These are phyloP conservation scores for Smutsia gigantea DNA, from an alignment of 2,797 vertebrate species.

Conservation along the genomic window DNA sequence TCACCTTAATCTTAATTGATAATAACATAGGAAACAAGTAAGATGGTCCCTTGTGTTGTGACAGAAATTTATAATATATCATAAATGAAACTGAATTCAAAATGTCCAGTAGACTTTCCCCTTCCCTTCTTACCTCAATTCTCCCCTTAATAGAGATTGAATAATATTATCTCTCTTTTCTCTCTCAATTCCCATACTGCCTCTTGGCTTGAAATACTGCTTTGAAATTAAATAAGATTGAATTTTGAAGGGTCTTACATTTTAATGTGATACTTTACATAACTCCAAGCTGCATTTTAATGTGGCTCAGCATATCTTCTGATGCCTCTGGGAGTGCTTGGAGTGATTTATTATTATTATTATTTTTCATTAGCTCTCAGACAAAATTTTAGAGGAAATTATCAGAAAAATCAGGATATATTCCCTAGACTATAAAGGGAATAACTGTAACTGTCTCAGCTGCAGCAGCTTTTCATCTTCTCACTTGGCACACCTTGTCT, in stretches of 20 bases:
- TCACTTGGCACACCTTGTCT: not conserved
- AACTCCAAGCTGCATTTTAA: slow-evolving; percentile 53
- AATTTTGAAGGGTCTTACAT: slow-evolving; percentile 67
- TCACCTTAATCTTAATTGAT: not conserved
- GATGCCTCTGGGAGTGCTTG: slow-evolving; percentile 20
- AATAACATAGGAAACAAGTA: not conserved
- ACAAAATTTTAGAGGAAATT: slow-evolving; percentile 36
- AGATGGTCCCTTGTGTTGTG: not conserved
- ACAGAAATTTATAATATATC: not conserved
- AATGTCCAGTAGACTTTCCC: not conserved
- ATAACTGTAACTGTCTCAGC: not conserved
- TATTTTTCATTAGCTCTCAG: slow-evolving; percentile 41
- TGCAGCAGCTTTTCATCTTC: not conserved
- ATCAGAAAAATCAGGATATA: not conserved
- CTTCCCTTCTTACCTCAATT: not conserved
- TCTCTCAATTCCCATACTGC: slow-evolving; percentile 13
- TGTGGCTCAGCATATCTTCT: slow-evolving; percentile 27
- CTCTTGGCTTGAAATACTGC: slow-evolving; percentile 54
- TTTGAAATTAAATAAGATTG: slow-evolving; percentile 66
- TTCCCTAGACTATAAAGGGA: not conserved
- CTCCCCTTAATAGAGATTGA: not conserved
- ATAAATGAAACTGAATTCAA: slow-evolving; percentile 27
- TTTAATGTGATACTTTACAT: slow-evolving; percentile 59
- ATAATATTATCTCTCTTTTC: not conserved
- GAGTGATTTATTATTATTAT: not conserved